Evolutionary conservation across 2,888 invertebrate species (phyloP), one percentile per base, ranked within the genome.

Genomic region (Nycteola revayana): DNA sequence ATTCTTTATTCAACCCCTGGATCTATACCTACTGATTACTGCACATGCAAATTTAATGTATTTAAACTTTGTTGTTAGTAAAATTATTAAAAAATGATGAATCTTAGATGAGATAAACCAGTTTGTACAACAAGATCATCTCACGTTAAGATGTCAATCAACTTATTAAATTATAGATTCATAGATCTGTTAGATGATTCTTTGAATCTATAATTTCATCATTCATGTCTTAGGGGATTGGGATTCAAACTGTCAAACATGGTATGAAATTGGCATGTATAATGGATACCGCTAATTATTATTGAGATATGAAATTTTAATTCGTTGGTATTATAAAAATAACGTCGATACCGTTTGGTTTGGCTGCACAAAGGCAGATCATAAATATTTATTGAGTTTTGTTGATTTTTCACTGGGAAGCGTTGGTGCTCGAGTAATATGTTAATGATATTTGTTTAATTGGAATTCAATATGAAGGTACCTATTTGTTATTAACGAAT

Each of bases 371-470:
- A 75, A 68, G 68, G 66, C 65, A 64, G 73, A 57, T 39, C 60
- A 68, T 86, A 81, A 84, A 88, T 87, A 54, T 83, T 82, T 60
- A 88, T 77, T 25, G 41, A 35, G 33, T 65, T 46, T 49, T 75
- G 80, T 82, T 85, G 76, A 71, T 78, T 77, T 79, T 83, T 59
- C 67, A 51, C 50, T 64, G 67, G 61, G 75, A 83, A 76, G 87
- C 81, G 85, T 83, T 66, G 71, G 71, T 53, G 66, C 71, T 45
- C 32, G 70, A 65, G 59, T 79, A 75, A 80, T 78, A 65, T 70
- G 64, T 63, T 68, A 67, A 73, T 70, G 48, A 53, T 67, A 58
- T 67, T 69, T 66, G 60, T 66, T 61, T 63, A 54, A 55, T 57
- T n/a, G 26, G 48, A 41, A 49, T 14, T 3, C 14, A 21, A 21